Evolutionary conservation across 2,797 vertebrate species (phyloP).

Genomic region (Coccyzus lansbergi): DNA sequence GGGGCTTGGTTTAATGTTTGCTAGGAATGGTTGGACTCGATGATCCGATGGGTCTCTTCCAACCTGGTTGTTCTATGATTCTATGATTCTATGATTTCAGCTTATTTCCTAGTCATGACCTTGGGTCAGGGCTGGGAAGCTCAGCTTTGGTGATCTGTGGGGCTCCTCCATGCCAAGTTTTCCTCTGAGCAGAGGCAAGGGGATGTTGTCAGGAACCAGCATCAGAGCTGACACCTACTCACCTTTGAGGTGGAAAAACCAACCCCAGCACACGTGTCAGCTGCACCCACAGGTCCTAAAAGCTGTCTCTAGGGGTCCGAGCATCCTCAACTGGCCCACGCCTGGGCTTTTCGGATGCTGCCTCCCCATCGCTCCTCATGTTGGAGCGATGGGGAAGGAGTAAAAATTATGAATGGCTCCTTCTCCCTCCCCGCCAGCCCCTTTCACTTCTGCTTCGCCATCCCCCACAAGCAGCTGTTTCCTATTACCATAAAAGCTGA

Average conservation of each 20-base stretch:
- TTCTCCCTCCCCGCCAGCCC: not conserved
- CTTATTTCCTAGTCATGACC: not conserved
- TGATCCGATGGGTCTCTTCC: too few relatives aligned
- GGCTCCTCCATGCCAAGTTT: too few relatives aligned
- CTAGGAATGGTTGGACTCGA: too few relatives aligned
- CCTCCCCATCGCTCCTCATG: not conserved
- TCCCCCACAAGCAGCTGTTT: constrained; percentile 85
- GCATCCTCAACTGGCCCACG: not conserved
- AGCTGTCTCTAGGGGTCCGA: fast-evolving
- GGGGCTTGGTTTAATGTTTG: too few relatives aligned
- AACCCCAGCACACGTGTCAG: fast-evolving
- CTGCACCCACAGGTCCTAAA: not conserved
- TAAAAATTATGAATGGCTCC: constrained; percentile 36
- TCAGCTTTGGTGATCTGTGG: not conserved
- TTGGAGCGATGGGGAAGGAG: not conserved
- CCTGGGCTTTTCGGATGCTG: not conserved
- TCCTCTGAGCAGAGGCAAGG: not conserved
- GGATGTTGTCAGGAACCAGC: not conserved
- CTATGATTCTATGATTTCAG: too few relatives aligned
- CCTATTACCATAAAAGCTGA: constrained; percentile 85
- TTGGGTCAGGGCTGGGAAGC: not conserved
- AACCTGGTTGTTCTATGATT: too few relatives aligned
- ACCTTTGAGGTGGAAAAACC: not conserved
- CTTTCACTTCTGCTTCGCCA: constrained; percentile 13
- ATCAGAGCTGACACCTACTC: not conserved